phyloP scores from a whole-genome alignment of 2,888 invertebrate genomes.

The Microplitis manilae region DNA sequence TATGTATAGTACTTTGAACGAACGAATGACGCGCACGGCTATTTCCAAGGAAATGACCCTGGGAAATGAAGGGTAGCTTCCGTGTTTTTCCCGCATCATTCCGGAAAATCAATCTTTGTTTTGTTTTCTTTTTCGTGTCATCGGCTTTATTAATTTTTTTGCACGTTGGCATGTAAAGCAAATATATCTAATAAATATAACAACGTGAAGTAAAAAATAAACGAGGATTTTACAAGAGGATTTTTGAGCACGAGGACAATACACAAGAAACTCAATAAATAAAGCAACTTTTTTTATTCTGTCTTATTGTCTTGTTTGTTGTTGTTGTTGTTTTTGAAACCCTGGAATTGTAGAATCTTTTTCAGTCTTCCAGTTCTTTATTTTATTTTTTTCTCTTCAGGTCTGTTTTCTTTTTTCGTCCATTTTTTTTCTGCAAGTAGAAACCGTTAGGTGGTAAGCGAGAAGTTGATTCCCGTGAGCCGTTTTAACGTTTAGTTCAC shows the following conservation, averaged over 20 bases:
- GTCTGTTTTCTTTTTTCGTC: not conserved
- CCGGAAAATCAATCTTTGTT: not conserved
- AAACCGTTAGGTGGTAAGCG: not conserved
- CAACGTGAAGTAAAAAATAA: no score
- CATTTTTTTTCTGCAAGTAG: not conserved
- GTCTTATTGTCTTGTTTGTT: not conserved
- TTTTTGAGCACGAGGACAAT: not conserved
- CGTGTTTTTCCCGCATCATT: constrained; percentile 14
- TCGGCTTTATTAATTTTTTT: not conserved
- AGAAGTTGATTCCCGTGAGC: constrained; percentile 17
- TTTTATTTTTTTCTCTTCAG: not conserved
- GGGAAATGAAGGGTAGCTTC: constrained; percentile 25
- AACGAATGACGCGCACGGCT: not conserved
- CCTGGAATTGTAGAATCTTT: constrained; percentile 3
- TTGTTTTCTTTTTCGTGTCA: not conserved
- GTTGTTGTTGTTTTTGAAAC: not conserved
- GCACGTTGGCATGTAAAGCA: not conserved
- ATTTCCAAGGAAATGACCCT: constrained; percentile 3
- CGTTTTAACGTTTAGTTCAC: constrained; percentile 17
- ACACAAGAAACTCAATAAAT: not conserved
- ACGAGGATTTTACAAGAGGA: not conserved
- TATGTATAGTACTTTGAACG: not conserved
- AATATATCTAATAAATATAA: no score
- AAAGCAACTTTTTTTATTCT: not conserved
- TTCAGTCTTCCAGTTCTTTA: not conserved